Evolutionary conservation across 2,113 vertebrate species (phyloP), one percentile per base, ranked within the genome.

Genomic region (Saguinus imperator): DNA sequence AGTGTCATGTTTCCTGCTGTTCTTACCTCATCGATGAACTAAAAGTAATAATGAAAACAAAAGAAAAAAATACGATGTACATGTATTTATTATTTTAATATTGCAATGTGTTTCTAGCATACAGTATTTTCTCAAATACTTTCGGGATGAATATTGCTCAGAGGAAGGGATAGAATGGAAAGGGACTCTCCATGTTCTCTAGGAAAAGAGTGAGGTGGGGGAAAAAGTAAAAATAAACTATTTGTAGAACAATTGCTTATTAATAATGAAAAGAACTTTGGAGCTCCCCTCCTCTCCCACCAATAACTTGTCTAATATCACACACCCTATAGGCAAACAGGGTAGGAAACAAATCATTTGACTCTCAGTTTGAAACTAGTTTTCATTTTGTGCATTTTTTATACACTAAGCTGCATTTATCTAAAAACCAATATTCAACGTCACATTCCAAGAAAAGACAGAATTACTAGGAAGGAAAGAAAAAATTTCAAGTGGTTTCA

Each of bases 31-130:
- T 0, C 16, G 14, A 25, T 76, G 11, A 95, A 11, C 12, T 48
- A 77, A 94, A 94, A 80, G n/a, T 50, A 87, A 48, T 87, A 61
- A 8, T 45, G 64, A 48, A 40, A 87, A 77, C 77, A 43, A 16
- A 50, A 25, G 9, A 9, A 35, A 76, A 93, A 90, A 87, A 66
- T 58, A 20, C 1, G 43, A 50, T 14, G 27, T 27, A 23, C 8
- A 52, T 57, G 77, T 2, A 45, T 70, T 55, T 20, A 27, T 66
- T 66, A 55, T 2, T 40, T 6, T 16, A 9, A 16, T 92, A 8
- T 37, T 80, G 5, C 6, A 81, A 85, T 89, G 55, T 50, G 23
- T 75, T 18, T 50, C 25, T n/a, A 84, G 18, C 61, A 77, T 37
- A 55, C 25, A 66, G 23, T 73, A 23, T 64, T 87, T 94, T 84